Percentiles rank a stretch among this genome's conserved stretches.
phyloP scores from a whole-genome alignment of 2,888 invertebrate species.

The Apantesis nais region DNA sequence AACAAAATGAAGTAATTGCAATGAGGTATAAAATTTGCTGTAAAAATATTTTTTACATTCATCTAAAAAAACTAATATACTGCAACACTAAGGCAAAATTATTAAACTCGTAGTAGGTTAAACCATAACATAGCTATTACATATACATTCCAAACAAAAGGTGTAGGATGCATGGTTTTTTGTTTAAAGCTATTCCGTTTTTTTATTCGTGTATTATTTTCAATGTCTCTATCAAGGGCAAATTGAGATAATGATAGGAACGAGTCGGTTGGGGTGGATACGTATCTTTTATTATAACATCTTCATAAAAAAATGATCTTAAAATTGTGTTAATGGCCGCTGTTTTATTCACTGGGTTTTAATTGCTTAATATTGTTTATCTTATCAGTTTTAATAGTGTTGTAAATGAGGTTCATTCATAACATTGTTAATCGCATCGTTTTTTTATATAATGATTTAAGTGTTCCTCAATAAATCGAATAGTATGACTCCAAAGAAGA shows the following conservation, averaged over 20 bases:
- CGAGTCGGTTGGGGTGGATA: conserved; percentile 37
- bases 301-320: conserved; percentile 25
- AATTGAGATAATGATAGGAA: conserved; percentile 70
- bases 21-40: background rate
- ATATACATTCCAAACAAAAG: conserved; percentile 30
- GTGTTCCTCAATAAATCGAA: background rate
- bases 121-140: conserved; percentile 27
- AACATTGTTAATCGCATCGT: background rate
- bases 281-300: conserved; percentile 27
- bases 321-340: conserved; percentile 34
- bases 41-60: background rate
- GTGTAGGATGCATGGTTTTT: conserved; percentile 36
- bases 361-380: conserved; percentile 26
- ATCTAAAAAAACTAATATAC: background rate
- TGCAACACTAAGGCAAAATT: conserved; percentile 14
- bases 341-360: conserved; percentile 29
- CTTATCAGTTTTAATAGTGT: conserved; percentile 25
- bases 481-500: background rate
- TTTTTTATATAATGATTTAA: background rate
- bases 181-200: conserved; percentile 33
- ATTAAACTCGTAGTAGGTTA: conserved; percentile 17
- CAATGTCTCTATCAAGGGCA: conserved; percentile 72
- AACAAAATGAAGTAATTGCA: background rate
- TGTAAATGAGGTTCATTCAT: conserved; percentile 21
- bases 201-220: conserved; percentile 40